Conservation (phyloP, 2,113 vertebrate species). For the Bos indicus region DNA sequence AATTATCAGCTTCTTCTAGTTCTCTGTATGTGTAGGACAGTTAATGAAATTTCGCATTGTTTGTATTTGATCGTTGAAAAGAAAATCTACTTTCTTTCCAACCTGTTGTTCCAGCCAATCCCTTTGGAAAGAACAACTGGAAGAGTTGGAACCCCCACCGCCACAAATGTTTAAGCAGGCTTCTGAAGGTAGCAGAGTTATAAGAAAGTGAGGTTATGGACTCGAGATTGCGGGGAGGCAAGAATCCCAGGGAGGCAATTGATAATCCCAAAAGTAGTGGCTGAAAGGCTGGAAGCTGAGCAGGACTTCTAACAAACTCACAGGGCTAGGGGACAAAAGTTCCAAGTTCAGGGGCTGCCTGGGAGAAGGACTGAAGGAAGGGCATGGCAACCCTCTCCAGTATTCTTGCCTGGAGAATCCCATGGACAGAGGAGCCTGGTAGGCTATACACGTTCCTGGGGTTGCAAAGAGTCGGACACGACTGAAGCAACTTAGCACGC, state of each 20-base stretch:
- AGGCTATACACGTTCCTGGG: background rate
- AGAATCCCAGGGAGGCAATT: background rate
- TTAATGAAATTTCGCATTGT: background rate
- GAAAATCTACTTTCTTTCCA: background rate
- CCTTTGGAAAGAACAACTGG: background rate
- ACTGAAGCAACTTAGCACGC: fast-evolving
- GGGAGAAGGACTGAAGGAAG: background rate
- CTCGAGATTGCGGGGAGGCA: background rate
- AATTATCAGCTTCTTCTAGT: background rate
- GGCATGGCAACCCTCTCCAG: background rate
- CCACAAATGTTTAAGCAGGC: background rate
- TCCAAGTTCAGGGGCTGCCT: background rate
- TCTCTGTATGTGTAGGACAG: background rate
- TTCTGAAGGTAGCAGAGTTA: background rate
- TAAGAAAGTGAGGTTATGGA: background rate
- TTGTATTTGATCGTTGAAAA: background rate
- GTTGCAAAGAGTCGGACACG: background rate
- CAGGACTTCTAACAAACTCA: background rate
- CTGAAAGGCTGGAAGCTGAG: background rate
- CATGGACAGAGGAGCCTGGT: background rate
- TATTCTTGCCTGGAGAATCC: background rate
- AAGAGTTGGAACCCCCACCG: fast-evolving
- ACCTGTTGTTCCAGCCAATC: background rate
- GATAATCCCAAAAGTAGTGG: background rate
- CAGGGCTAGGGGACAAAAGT: background rate